Base-by-base conservation (phyloP, 2,797 vertebrate genomes). In the Pampus argenteus region DNA sequence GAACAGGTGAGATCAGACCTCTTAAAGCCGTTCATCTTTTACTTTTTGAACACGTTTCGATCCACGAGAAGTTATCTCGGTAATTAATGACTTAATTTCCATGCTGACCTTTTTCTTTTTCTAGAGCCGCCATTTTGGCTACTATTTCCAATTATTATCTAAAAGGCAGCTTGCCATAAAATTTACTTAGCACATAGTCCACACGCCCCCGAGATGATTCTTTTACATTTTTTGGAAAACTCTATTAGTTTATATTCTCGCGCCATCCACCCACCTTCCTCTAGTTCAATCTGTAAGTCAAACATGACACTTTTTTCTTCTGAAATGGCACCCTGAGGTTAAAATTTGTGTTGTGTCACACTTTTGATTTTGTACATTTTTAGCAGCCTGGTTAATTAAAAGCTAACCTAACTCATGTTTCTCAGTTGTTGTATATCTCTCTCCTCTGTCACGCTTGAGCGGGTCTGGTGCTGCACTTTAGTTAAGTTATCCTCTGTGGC, bases 1-100 rank as follows among this genome's bases (percentile, higher is more conserved):
- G 77, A 78, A 86, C 90, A 86, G 93, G 93, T 94, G 60, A 87
- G 83, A 65, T 15, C 17, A 28, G 23, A 36, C 17, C 20, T 50
- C 34, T 28, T 18, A 5, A 45, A 64, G 29, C 3, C 11, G 22
- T 18, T 34, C 22, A 34, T 4, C 55, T 64, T 74, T 9, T 5
- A 23, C 52, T 45, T 59, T 51, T 47, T 56, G 9, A 48, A 38
- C 7, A 9, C 10, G n/a, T n/a, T 26, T n/a, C 26, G 3, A 18
- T 2, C 20, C 3, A 13, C 26, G 9, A 38, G 20, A 56, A 1
- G n/a, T 47, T 36, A 50, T 56, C 1, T 31, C 54, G 23, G 49
- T 31, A 68, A 40, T 2, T 9, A 55, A 40, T 28, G 14, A 1
- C 26, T 28, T 31, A 0, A 45, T 66, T 67, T 68, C 20, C 9